Evolutionary conservation across 2,797 vertebrate species (phyloP), one percentile per base, ranked within the genome.

Genomic region (Pantherophis alleghaniensis): DNA sequence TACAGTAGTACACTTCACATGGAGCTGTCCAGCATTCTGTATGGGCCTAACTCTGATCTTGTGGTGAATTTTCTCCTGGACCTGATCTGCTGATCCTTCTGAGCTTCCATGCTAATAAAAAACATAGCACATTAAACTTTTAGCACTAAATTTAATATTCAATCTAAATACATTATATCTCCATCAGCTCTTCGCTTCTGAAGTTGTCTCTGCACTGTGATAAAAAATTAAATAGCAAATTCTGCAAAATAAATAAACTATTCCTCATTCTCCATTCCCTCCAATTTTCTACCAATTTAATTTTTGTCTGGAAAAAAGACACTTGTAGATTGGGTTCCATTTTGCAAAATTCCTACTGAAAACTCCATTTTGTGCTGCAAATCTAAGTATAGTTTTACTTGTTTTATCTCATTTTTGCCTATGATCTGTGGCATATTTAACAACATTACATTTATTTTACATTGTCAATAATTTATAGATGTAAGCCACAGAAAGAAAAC

Each of bases 381-480:
- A 91, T 91, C 4, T 18, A 18, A 42, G 28, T 28, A 28, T 61
- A 59, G 56, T 86, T 61, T 86, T 51, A 11, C 9, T 59, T 60
- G 9, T 26, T 59, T 83, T 59, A 28, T 59, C 42, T 26, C 32
- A 56, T 87, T 94, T n/a, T 63, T 47, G 1, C 14, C 26, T 42
- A 20, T 92, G 26, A 66, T 66, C 37, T 51, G 83, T 16, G 24
- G 83, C 94, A 59, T 93, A 63, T 89, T 92, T 94, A 56, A 94
- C 26, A 89, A 94, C 47, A 56, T 94, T 90, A 60, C 22, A 28
- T 42, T 74, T 2, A 0, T 92, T 92, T 94, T 90, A 92, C 32
- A n/a, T 59, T 57, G 28, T 12, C 42, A 42, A 47, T 32, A 56
- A 51, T 4, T 24, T 88, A 51, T 66, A 87, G n/a, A 61, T 63